Percentiles rank a stretch among this genome's conserved stretches.
These are phyloP conservation scores for Dryas iulia DNA, from an alignment of 1,140 invertebrate genomes.

Conservation along the genomic window DNA sequence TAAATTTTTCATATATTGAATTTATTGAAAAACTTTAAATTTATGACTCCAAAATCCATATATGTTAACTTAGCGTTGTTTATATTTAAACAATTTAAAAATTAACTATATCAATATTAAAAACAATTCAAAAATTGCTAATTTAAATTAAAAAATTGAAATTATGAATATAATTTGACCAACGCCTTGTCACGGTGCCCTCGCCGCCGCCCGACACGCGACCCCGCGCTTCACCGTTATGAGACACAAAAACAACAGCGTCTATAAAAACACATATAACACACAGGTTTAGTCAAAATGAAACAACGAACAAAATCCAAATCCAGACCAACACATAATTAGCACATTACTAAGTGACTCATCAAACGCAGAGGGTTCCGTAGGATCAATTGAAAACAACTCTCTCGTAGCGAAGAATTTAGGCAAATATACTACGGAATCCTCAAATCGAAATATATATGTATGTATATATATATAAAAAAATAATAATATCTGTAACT, in stretches of 20 bases:
- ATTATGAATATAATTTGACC: conserved; percentile 2
- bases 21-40: background rate
- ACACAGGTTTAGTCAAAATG: conserved; percentile 78
- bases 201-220: conserved; percentile 60
- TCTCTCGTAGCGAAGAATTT: conserved; percentile 33
- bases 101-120: no score
- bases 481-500: conserved; percentile 21
- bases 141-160: no score
- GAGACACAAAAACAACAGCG: conserved; percentile 66
- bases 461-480: background rate
- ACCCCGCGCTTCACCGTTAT: conserved; percentile 54
- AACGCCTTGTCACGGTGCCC: conserved; percentile 33
- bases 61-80: background rate
- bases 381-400: conserved; percentile 41
- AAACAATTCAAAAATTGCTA: no score
- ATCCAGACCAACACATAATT: conserved; percentile 78
- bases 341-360: conserved; percentile 76
- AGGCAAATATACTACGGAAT: conserved; percentile 60
- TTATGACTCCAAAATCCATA: conserved; percentile 17
- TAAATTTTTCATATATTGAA: no score
- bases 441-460: conserved; percentile 41
- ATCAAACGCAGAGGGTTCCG: conserved; percentile 64
- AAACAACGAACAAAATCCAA: conserved; percentile 78
- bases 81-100: no score
- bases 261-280: conserved; percentile 76